Conservation (phyloP, 2,797 vertebrate genomes). For the Lepus townsendii region DNA sequence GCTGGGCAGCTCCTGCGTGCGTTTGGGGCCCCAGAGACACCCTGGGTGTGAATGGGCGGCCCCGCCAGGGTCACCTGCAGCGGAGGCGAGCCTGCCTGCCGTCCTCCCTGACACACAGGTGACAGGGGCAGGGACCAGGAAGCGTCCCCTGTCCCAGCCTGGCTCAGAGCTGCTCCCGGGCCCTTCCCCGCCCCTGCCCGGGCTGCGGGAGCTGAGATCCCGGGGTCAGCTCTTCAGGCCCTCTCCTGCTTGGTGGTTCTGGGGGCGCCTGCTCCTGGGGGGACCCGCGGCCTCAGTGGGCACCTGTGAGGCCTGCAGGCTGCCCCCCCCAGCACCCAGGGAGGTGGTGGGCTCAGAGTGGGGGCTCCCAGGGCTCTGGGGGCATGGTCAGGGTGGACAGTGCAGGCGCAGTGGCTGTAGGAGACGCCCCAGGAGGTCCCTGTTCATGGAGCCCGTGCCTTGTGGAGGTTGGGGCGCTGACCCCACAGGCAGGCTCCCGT, state of each 20-base stretch:
- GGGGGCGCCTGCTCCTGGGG: not conserved
- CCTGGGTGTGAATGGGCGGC: too few species aligned
- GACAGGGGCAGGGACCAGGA: not conserved
- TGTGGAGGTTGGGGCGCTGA: too few species aligned
- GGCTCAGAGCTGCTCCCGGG: too few species aligned
- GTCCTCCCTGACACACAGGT: not conserved
- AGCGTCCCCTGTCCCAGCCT: too few species aligned
- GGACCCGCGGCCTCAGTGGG: not conserved
- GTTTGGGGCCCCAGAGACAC: too few species aligned
- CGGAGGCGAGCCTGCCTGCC: fast-evolving
- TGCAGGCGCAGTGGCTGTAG: fast-evolving
- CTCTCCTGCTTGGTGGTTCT: not conserved
- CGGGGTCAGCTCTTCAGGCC: not conserved
- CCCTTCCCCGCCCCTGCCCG: not conserved
- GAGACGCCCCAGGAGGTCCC: not conserved
- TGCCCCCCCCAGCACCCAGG: not conserved
- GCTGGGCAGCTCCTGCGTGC: fast-evolving
- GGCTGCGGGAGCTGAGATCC: not conserved
- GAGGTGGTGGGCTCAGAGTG: not conserved
- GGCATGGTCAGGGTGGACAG: fast-evolving
- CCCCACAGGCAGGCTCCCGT: not conserved
- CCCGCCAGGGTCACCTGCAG: not conserved
- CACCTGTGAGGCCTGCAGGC: not conserved
- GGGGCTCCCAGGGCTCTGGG: not conserved
- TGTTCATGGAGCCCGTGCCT: not conserved